Base-by-base conservation (phyloP, 2,797 vertebrate species). In the Acrossocheilus wenchowensis region DNA sequence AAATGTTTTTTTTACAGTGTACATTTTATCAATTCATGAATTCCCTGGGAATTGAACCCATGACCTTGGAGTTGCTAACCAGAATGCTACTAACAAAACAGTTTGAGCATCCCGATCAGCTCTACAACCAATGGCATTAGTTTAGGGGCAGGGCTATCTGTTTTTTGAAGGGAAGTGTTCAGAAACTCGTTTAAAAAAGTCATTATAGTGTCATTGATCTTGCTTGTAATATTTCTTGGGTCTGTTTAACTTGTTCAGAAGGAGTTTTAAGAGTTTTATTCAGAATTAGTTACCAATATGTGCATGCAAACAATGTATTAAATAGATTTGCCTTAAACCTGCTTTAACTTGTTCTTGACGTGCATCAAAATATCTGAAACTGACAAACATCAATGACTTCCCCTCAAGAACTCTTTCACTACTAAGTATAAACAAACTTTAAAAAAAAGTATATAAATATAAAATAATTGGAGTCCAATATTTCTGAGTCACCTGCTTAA, bases 401-500 rank as follows among this genome's bases (percentile, higher is more conserved):
- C 60, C 62, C 62, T 74, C 21, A 84, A 84, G 43, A 66, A 26
- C 43, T 66, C 19, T 39, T 77, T 39, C 7, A 74, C 57, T 52
- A 26, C 34, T 52, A 26, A 77, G 30, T 39, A 83, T 41, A 48
- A 79, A 50, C 21, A 83, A 78, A n/a, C 48, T 78, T n/a, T 41
- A 9, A 60, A 39, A 50, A 41, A 52, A 19, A 8, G 39, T 45
- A 43, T 60, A 26, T 26, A 79, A n/a, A 30, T 23, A 19, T n/a
- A 43, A 72, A 41, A 45, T 80, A 50, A 62, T 43, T 30, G 14
- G 43, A 79, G 36, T 79, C 45, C 26, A 66, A 64, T 43, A 17
- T 36, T 54, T 64, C 23, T 77, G 78, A 87, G 62, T 85, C 71
- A 81, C 54, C 62, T 1, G 3, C 68, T 85, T 88, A 85, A 87